These are phyloP conservation scores for Acanthiza pusilla DNA, from an alignment of 2,797 vertebrate genomes.

Conservation along the genomic window DNA sequence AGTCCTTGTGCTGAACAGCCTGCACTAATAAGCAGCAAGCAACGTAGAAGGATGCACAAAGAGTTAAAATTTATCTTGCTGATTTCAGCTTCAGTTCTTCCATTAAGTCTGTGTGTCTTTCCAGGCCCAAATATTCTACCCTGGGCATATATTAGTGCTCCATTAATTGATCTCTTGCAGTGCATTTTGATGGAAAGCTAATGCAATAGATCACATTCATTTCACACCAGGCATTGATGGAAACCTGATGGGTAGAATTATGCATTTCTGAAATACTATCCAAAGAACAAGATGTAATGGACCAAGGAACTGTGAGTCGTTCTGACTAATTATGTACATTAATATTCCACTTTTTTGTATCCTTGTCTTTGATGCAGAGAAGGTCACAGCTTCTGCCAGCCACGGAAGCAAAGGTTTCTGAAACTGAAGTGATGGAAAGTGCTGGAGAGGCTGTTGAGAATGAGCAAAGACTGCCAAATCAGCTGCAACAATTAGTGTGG, in stretches of 20 bases:
- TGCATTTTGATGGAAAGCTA: background rate
- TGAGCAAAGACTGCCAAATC: slow-evolving; percentile 72
- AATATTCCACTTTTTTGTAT: background rate
- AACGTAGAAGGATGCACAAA: background rate
- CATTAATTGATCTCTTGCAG: background rate
- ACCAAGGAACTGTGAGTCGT: background rate
- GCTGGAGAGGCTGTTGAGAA: slow-evolving; percentile 68
- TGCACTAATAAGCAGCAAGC: background rate
- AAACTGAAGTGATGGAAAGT: slow-evolving; percentile 61
- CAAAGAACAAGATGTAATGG: background rate
- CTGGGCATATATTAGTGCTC: background rate
- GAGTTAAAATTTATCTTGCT: background rate
- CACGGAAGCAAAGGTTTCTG: slow-evolving; percentile 48
- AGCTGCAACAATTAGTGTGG: slow-evolving; percentile 68
- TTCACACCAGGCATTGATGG: background rate
- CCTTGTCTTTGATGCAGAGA: background rate
- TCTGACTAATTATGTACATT: background rate
- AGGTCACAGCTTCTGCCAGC: slow-evolving; percentile 56
- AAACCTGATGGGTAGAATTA: background rate
- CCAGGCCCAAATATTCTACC: background rate
- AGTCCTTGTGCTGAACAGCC: background rate
- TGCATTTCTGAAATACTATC: background rate
- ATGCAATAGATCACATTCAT: background rate
- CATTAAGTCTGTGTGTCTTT: background rate
- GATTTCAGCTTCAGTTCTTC: background rate